Base-by-base conservation (phyloP, 2,888 invertebrate genomes). In the Eugnorisma glareosa region DNA sequence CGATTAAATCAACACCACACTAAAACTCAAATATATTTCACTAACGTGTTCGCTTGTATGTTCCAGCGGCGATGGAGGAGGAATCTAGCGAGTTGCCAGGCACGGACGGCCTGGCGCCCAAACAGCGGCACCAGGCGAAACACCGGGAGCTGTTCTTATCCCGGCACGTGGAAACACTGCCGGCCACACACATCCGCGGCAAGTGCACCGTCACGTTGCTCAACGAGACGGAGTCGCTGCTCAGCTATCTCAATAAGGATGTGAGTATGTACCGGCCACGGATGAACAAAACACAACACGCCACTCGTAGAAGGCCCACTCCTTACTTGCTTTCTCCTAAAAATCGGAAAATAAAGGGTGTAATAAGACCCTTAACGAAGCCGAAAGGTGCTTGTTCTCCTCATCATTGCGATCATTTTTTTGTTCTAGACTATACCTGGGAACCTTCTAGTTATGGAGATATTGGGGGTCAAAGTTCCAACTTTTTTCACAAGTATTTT, bases 121-220 rank as follows among this genome's bases (percentile, higher is more conserved):
- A 99, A 95, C 98, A 99, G 96, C 98, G 98, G 92, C 99, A 99
- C 97, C 99, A 99, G 96, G 98, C 99, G 95, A 99, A 99, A 96
- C 99, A 99, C 95, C 98, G 99, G 92, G 99, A 99, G 97, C 97
- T 99, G 93, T 99, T 99, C 97, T 97, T 99, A 88, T 99, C 99
- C 70, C 98, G 99, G 90, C 99, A 99, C 97, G 99, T 99, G 92
- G 99, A 99, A 97, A 99, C 99, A 80, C 97, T 99, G 95, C 99
- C 99, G 82, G 99, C 99, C 89, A 99, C 99, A 82, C 99, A 99
- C 97, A 99, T 99, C 92, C 98, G 99, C 94, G 99, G 99, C 96
- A 99, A 99, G 97, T 99, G 99, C 97, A 98, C 99, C 90, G 99
- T 99, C 91, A 99, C 99, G 89, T 97, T 99, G 91, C 98, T 99